These are phyloP conservation scores for Magallana angulata DNA, from an alignment of 1,140 invertebrate genomes.

Conservation along the genomic window DNA sequence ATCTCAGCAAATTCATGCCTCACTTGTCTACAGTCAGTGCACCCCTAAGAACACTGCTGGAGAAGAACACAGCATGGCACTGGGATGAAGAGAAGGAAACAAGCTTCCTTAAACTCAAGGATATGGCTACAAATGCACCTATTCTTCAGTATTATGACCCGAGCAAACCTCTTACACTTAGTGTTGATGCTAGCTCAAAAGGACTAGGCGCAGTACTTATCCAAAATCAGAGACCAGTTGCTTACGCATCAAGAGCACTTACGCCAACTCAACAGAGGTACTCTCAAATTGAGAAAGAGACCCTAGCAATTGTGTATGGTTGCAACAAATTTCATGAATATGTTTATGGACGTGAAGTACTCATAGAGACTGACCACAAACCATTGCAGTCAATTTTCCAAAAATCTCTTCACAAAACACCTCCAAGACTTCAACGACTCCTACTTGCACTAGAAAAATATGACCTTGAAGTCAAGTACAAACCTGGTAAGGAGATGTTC, in stretches of 20 bases:
- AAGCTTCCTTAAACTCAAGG: constrained; percentile 47
- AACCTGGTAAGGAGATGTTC: constrained; percentile 54
- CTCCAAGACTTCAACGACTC: constrained; percentile 64
- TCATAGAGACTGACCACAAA: constrained; percentile 73
- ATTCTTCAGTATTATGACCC: constrained; percentile 53
- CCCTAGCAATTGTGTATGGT: constrained; percentile 80
- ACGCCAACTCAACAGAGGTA: constrained; percentile 57
- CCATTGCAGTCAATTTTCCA: constrained; percentile 65
- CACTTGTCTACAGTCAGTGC: constrained; percentile 55
- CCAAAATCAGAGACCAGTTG: constrained; percentile 62
- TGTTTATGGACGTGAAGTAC: constrained; percentile 75
- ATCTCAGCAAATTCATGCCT: constrained; percentile 54
- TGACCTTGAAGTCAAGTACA: constrained; percentile 53
- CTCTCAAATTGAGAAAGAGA: constrained; percentile 81
- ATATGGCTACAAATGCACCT: constrained; percentile 42
- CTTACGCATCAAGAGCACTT: constrained; percentile 59
- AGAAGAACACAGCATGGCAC: constrained; percentile 51
- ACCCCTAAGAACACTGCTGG: constrained; percentile 52
- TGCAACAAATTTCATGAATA: constrained; percentile 81
- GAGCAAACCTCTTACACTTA: constrained; percentile 51
- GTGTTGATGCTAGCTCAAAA: constrained; percentile 53
- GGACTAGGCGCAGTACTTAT: constrained; percentile 46
- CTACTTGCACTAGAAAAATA: constrained; percentile 61
- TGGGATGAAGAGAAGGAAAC: constrained; percentile 51
- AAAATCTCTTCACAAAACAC: constrained; percentile 57